Evolutionary conservation across 2,888 invertebrate species (phyloP).

Genomic region (Platynereis dumerilii): DNA sequence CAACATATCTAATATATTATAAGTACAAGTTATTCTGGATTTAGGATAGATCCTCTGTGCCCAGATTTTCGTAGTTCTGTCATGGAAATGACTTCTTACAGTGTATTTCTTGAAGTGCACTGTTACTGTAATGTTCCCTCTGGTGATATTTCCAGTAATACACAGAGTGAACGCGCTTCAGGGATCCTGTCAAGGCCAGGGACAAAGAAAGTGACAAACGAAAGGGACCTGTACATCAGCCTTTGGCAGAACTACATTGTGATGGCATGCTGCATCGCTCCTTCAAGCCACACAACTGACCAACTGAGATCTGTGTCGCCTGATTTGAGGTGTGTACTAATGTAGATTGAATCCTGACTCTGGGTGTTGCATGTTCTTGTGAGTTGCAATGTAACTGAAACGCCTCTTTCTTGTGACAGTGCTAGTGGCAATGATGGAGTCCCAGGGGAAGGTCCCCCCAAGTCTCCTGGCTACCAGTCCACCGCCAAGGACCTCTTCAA

Average conservation of each 20-base stretch:
- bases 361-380: too few relatives aligned
- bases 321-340: conserved; percentile 28
- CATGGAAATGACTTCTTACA: too few relatives aligned
- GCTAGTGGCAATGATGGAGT: conserved; percentile 66
- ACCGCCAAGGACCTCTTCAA: conserved; percentile 90
- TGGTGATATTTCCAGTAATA: conserved; percentile 72
- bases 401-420: conserved; percentile 92
- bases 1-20: too few relatives aligned
- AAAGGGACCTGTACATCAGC: conserved; percentile 92
- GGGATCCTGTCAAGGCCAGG: conserved; percentile 75
- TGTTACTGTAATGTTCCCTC: too few relatives aligned
- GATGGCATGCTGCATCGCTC: conserved; percentile 94
- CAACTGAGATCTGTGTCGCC: conserved; percentile 34
- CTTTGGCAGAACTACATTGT: conserved; percentile 98
- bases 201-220: conserved; percentile 80
- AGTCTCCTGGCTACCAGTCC: conserved; percentile 66
- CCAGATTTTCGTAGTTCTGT: too few relatives aligned
- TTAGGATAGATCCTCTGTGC: too few relatives aligned
- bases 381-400: too few relatives aligned
- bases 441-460: conserved; percentile 12
- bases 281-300: conserved; percentile 72
- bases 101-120: too few relatives aligned
- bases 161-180: conserved; percentile 89
- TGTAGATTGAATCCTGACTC: too few relatives aligned
- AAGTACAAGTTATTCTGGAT: too few relatives aligned